A percentile compares a stretch with the other conserved stretches of the same genome.
These are phyloP conservation scores for Nomada flava DNA, from an alignment of 2,888 invertebrate genomes.

Conservation along the genomic window DNA sequence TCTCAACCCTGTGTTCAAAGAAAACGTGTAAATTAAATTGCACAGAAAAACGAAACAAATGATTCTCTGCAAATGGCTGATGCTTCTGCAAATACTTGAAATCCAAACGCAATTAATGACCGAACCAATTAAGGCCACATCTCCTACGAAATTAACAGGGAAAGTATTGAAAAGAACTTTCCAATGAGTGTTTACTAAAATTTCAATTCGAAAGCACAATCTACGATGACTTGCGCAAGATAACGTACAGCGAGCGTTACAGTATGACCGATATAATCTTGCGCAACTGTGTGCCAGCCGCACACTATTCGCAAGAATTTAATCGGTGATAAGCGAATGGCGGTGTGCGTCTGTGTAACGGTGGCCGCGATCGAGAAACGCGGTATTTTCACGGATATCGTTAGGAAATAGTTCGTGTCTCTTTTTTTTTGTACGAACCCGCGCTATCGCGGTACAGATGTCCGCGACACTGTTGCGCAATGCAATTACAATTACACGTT, in stretches of 20 bases:
- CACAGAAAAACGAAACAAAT: too few relatives aligned
- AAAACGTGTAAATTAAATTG: too few relatives aligned
- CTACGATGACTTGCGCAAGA: slow-evolving; percentile 57
- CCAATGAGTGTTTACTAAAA: neutral
- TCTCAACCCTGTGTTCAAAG: too few relatives aligned
- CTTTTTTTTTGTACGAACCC: neutral
- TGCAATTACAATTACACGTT: slow-evolving; percentile 23
- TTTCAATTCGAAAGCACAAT: slow-evolving; percentile 33
- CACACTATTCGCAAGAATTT: slow-evolving; percentile 58
- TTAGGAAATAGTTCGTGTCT: slow-evolving; percentile 30
- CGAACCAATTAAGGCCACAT: too few relatives aligned
- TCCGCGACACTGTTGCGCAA: slow-evolving; percentile 32
- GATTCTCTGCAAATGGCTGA: too few relatives aligned
- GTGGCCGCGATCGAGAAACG: slow-evolving; percentile 24
- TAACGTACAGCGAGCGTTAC: slow-evolving; percentile 53
- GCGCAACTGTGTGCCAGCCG: slow-evolving; percentile 47
- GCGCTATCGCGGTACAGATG: slow-evolving; percentile 45
- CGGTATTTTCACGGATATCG: slow-evolving; percentile 52
- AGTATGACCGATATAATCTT: slow-evolving; percentile 54
- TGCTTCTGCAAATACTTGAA: too few relatives aligned
- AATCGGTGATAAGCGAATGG: slow-evolving; percentile 63
- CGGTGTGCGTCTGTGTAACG: slow-evolving; percentile 28
- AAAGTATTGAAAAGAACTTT: slow-evolving; percentile 7
- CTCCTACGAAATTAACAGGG: neutral
- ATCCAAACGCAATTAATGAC: too few relatives aligned